These are phyloP conservation scores for Chrysolophus pictus DNA, from an alignment of 2,797 vertebrate species.

Conservation along the genomic window DNA sequence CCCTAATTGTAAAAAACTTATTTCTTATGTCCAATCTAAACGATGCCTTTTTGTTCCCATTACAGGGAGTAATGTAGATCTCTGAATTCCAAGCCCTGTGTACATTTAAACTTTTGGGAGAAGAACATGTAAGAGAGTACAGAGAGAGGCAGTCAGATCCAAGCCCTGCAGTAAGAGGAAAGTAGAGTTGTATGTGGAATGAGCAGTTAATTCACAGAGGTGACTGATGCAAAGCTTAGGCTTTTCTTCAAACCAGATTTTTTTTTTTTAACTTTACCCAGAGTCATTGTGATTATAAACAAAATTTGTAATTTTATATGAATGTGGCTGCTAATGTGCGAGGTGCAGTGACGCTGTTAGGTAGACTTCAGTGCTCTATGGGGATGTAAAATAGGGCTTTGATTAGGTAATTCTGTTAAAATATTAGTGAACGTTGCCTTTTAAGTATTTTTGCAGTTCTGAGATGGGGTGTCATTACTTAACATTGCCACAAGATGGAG, in stretches of 20 bases:
- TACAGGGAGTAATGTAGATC: neutral
- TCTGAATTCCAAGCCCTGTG: neutral
- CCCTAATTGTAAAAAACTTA: too few species aligned
- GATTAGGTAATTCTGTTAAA: neutral
- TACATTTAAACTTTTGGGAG: neutral
- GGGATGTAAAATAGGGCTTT: neutral
- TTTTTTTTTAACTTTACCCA: neutral
- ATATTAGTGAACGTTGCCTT: neutral
- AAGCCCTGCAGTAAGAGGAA: neutral
- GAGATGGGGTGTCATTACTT: neutral
- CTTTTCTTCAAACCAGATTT: neutral
- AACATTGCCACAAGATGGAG: constrained; percentile 31
- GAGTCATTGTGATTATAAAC: neutral
- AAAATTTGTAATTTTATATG: neutral
- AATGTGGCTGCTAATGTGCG: neutral
- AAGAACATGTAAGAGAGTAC: neutral
- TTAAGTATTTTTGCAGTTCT: neutral
- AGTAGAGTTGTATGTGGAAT: neutral
- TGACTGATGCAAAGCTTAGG: neutral
- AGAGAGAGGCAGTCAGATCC: neutral
- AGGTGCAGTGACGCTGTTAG: neutral
- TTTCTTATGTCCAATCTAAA: too few species aligned
- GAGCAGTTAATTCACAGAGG: neutral
- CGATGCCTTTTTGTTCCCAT: neutral
- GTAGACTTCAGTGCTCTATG: neutral